phyloP scores from a whole-genome alignment of 1,140 invertebrate genomes.

The Sinella curviseta region DNA sequence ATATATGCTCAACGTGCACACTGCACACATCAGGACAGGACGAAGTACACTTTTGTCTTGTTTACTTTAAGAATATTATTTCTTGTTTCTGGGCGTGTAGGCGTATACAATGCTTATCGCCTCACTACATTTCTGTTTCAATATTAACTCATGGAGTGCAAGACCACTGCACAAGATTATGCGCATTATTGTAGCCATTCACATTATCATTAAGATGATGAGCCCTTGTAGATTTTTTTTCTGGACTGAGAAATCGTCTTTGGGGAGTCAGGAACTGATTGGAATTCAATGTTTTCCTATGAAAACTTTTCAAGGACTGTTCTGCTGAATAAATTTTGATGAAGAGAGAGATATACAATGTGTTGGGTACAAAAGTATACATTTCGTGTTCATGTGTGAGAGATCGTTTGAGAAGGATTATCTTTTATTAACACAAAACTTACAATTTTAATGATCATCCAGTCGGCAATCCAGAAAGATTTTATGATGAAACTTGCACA shows the following conservation, averaged over 20 bases:
- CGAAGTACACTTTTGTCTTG: neutral
- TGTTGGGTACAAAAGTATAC: neutral
- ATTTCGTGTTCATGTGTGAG: too few species aligned
- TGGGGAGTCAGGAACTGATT: neutral
- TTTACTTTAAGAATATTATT: neutral
- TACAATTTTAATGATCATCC: too few species aligned
- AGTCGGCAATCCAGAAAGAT: too few species aligned
- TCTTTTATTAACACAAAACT: too few species aligned
- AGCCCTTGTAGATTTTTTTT: slow-evolving; percentile 9
- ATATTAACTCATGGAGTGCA: neutral
- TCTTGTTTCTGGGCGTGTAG: neutral
- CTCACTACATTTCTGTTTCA: neutral
- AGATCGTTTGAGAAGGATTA: too few species aligned
- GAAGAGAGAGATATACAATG: neutral
- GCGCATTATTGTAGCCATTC: neutral
- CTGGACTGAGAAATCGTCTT: neutral
- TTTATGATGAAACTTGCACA: too few species aligned
- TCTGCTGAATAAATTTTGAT: neutral
- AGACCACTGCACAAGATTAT: neutral
- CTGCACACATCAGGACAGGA: neutral
- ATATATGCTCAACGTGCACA: neutral
- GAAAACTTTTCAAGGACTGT: neutral
- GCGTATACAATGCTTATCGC: neutral
- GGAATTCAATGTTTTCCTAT: slow-evolving; percentile 19
- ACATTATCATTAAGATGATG: neutral